Evolutionary conservation across 2,797 vertebrate genomes (phyloP).

Genomic region (Rallus crepitans): DNA sequence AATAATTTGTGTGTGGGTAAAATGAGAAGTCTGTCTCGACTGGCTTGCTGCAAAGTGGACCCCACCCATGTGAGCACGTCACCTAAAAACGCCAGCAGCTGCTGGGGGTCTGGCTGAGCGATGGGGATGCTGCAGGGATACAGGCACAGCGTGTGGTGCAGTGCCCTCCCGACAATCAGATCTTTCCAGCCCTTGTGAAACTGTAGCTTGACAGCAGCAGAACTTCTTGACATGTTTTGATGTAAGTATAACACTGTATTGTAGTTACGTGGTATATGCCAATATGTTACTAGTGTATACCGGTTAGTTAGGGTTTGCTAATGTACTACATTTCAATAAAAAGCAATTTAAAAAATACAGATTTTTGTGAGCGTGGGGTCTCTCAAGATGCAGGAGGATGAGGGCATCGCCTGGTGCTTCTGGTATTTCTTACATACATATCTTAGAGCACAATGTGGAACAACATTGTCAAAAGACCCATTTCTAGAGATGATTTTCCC

Average conservation of each 20-base stretch:
- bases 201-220: conserved; percentile 66
- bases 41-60: conserved; percentile 15
- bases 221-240: conserved; percentile 66
- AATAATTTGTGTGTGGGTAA: fast-evolving
- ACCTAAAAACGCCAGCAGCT: neutral
- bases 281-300: conserved; percentile 74
- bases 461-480: neutral
- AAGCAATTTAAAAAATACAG: conserved; percentile 69
- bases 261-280: conserved; percentile 76
- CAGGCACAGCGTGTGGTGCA: neutral
- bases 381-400: neutral
- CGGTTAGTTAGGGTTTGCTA: conserved; percentile 77
- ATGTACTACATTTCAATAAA: conserved; percentile 85
- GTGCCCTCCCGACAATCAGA: conserved; percentile 26
- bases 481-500: neutral
- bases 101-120: neutral
- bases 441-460: neutral
- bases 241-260: conserved; percentile 78
- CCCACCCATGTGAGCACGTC: neutral
- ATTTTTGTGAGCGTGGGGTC: neutral
- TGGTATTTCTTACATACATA: neutral
- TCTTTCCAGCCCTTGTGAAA: conserved; percentile 31
- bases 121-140: neutral
- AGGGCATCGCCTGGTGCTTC: neutral
- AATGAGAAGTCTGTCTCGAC: conserved; percentile 19